Base-by-base conservation (phyloP, 1,140 invertebrate species). In the Pachypeltis micranthus region DNA sequence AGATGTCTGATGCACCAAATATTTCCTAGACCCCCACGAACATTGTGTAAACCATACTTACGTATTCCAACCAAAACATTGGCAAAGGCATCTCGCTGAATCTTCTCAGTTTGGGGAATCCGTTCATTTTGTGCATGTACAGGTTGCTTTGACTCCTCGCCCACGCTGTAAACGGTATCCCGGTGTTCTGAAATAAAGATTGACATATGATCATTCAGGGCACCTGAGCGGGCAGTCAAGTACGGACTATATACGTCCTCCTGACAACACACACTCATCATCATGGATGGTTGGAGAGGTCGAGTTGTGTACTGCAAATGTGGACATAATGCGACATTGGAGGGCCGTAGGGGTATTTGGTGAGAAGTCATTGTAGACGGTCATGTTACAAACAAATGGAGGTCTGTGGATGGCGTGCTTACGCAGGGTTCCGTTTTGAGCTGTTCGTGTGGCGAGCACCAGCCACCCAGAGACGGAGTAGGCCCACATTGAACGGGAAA, bases 1-100 rank as follows among this genome's bases (percentile, higher is more conserved):
- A 44, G n/a, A n/a, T 54, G 12, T n/a, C n/a, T n/a, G n/a, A n/a
- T n/a, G n/a, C n/a, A n/a, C n/a, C n/a, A n/a, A n/a, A n/a, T n/a
- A n/a, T n/a, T n/a, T n/a, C n/a, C n/a, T n/a, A n/a, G n/a, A n/a
- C n/a, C n/a, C n/a, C n/a, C n/a, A n/a, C n/a, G n/a, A n/a, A n/a
- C n/a, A n/a, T n/a, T n/a, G n/a, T n/a, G n/a, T n/a, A n/a, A n/a
- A n/a, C n/a, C 10, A 27, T 62, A 26, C 80, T 82, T 73, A 84
- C 83, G 72, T 81, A 82, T 81, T 84, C 83, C 0, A 77, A 71
- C 81, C 81, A 84, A 66, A 80, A 80, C 66, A 82, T 71, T 0
- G 83, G 83, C 29, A 84, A 64, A 0, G 77, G 68, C 1, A 75
- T 72, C 59, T 81, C 75, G 27, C 77, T 80, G 65, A 83, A 82